Evolutionary conservation across 2,888 invertebrate genomes (phyloP), one percentile per base, ranked within the genome.

Genomic region (Steinernema scapterisci): DNA sequence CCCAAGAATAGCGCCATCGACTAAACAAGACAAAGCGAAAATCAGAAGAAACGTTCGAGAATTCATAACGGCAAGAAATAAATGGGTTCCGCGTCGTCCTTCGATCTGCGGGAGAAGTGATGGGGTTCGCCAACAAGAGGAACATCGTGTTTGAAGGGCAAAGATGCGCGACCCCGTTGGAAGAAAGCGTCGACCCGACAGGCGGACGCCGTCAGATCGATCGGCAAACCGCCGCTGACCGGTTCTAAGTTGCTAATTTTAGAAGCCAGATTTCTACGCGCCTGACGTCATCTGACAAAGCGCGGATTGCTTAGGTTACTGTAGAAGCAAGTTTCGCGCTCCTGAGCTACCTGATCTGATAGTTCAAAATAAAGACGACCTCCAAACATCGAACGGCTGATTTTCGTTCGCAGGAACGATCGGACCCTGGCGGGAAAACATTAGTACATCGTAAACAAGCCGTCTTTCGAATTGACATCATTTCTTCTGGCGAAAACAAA

Each of bases 111-210:
- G 13, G 23, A 19, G 54, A 11, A 31, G 48, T 48, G 48, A 48
- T n/a, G 48, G 48, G 48, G 48, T 48, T 48, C 13, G 48, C 19
- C 48, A 19, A 13, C 48, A 16, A 19, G 48, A 13, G 48, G 48
- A 48, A 48, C 48, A 48, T 48, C n/a, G 48, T 38, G 31, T 16
- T 19, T 16, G 63, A 6, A 13, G 31, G 52, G 52, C 52, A 23
- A 52, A 52, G 63, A 63, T 63, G 63, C 63, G 63, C 63, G 31
- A 63, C 63, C 63, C 63, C 63, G 63, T 63, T 63, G 63, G n/a
- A 63, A 63, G 48, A 25, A 63, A 63, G 48, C 5, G 13, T 48
- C 48, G 48, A 48, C 48, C 48, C 48, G 38, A 9, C 38, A 3
- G 38, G 48, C 48, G 48, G 48, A 38, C 48, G 48, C 48, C 48